Base-by-base conservation (phyloP, 2,888 invertebrate species). In the Heteropelma amictum region DNA sequence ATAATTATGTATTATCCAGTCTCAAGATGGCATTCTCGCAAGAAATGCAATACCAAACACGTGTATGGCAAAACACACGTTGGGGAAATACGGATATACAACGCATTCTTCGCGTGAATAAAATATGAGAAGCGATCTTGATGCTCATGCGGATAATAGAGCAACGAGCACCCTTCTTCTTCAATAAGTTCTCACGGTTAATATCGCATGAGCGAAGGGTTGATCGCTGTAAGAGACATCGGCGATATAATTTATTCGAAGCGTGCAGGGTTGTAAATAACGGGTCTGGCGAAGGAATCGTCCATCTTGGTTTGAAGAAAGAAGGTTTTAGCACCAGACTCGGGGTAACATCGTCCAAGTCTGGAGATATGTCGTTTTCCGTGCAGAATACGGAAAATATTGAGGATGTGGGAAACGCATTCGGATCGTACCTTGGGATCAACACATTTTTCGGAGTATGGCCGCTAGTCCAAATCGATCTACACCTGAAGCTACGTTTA, bases 381-480 rank as follows among this genome's bases (percentile, higher is more conserved):
- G 53, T 2, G 21, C 78, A 70, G 77, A 76, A 33, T 4, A 7
- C 21, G 19, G 40, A 0, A 14, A 78, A 70, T 76, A 76, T 28
- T 26, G 45, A 65, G 63, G 76, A 76, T 12, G 58, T 71, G 0
- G 28, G 35, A 19, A 76, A 61, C 17, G 65, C 68, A 4, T 45
- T 79, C 1, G 65, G 58, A 30, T 40, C 76, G 5, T 70, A 61
- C 10, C 76, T 71, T 19, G 64, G 54, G 3, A 47, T 76, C 8
- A 23, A 54, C 26, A 74, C 71, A 72, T 58, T 67, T 0, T 6
- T 74, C 8, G 79, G 77, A 0, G 12, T 76, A 1, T 77, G 77
- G 77, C 77, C 77, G 0, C 8, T 70, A 2, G 33, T 58, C 1
- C 38, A 10, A 28, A 64, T 72, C 10, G 51, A 45, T 56, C n/a